A percentile compares a stretch with the other conserved stretches of the same genome.
phyloP scores from a whole-genome alignment of 2,888 invertebrate genomes.

The Steinernema scapterisci region DNA sequence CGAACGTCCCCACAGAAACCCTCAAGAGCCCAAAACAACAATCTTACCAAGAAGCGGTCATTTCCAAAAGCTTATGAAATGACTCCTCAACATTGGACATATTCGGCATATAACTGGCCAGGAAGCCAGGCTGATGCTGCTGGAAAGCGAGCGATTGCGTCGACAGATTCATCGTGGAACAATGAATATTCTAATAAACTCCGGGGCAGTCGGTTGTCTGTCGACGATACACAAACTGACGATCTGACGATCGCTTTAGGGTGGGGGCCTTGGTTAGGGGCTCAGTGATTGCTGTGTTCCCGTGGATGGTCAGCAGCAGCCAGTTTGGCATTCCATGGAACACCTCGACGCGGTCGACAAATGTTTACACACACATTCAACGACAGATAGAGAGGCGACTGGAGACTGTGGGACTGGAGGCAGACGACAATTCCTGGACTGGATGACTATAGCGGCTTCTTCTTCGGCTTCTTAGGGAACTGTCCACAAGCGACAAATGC shows the following conservation, averaged over 20 bases:
- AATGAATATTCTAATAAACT: neutral
- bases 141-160: slow-evolving; percentile 27
- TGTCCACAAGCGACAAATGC: neutral
- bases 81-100: slow-evolving; percentile 1
- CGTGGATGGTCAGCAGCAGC: neutral
- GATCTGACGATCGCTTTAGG: too few relatives aligned
- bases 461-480: neutral
- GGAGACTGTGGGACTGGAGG: too few relatives aligned
- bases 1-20: too few relatives aligned
- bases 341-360: neutral
- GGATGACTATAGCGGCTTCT: slow-evolving; percentile 11
- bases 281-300: too few relatives aligned
- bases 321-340: slow-evolving; percentile 23
- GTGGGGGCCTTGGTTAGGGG: too few relatives aligned
- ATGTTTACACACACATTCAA: slow-evolving; percentile 21
- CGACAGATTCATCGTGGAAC: slow-evolving; percentile 25
- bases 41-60: slow-evolving; percentile 18
- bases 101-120: slow-evolving; percentile 4
- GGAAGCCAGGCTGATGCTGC: slow-evolving; percentile 1
- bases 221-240: slow-evolving; percentile 3
- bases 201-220: neutral
- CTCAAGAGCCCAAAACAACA: neutral
- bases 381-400: too few relatives aligned
- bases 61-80: neutral
- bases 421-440: neutral